These are phyloP conservation scores for Boloria selene DNA, from an alignment of 2,888 invertebrate species.

Conservation along the genomic window DNA sequence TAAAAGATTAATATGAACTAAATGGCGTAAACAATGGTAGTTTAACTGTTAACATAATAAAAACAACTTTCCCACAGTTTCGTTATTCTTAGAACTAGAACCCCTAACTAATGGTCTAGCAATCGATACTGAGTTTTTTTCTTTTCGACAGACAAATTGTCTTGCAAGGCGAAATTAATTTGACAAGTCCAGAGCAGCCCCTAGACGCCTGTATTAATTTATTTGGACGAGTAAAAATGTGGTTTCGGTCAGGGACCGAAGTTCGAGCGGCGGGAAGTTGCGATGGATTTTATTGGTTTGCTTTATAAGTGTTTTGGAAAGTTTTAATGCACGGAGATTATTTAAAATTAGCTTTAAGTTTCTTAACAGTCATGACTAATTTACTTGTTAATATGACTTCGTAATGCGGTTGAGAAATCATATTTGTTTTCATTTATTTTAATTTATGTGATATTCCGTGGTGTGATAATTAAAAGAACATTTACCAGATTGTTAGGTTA, in stretches of 20 bases:
- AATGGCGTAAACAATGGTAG: conserved; percentile 3
- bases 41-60: conserved; percentile 10
- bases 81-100: conserved; percentile 43
- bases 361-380: not conserved
- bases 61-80: conserved; percentile 28
- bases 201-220: conserved; percentile 78
- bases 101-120: conserved; percentile 64
- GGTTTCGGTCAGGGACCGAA: conserved; percentile 51
- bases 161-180: conserved; percentile 81
- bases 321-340: conserved; percentile 2
- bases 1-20: not conserved
- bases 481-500: no score
- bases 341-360: conserved; percentile 1
- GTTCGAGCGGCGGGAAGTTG: conserved; percentile 29
- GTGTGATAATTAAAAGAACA: no score
- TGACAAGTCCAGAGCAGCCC: conserved; percentile 74
- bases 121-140: conserved; percentile 75
- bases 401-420: no score
- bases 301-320: conserved; percentile 17
- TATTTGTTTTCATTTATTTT: no score
- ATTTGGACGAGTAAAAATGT: conserved; percentile 80
- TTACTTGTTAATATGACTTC: no score
- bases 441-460: no score
- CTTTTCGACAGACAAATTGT: conserved; percentile 76
- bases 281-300: conserved; percentile 31